Base-by-base conservation (phyloP, 37 sponge, comb jelly and placozoan genomes). In the Petrosia ficiformis region DNA sequence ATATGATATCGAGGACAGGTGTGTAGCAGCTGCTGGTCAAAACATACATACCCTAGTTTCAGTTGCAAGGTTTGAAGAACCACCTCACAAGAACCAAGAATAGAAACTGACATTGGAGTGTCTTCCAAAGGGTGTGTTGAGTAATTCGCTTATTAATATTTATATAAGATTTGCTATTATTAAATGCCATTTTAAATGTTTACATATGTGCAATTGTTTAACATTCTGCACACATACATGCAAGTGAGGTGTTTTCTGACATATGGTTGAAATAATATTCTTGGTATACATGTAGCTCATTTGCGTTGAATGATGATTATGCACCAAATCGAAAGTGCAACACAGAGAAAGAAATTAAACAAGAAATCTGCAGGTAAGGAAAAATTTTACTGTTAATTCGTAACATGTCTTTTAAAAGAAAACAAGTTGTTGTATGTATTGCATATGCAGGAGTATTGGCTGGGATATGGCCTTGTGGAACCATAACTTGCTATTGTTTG, bases 381-480 rank as follows among this genome's bases (percentile, higher is more conserved):
- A n/a, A n/a, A n/a, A n/a, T n/a, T n/a, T n/a, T n/a, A n/a, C n/a
- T n/a, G n/a, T n/a, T n/a, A n/a, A n/a, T n/a, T n/a, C n/a, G n/a
- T 4, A 14, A 36, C n/a, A n/a, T n/a, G n/a, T n/a, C n/a, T n/a
- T n/a, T n/a, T n/a, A n/a, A n/a, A n/a, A n/a, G n/a, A n/a, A n/a
- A n/a, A n/a, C n/a, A n/a, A n/a, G n/a, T n/a, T n/a, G n/a, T 35
- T 24, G 21, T 68, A 8, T 8, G 48, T 72, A 21, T 33, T 34
- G 40, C 3, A 35, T 26, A 4, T 65, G 1, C 14, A 84, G 84
- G 84, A 21, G 39, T 84, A 1, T 35, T 84, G 5, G 77, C 77
- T 38, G 78, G 77, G 10, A 39, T 76, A 2, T 71, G 84, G 67
- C 84, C 84, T 1, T 84, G 84, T 76, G 84, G 79, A 6, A 78